A percentile compares a stretch with the other conserved stretches of the same genome.
These are phyloP conservation scores for Synanceia verrucosa DNA, from an alignment of 2,797 vertebrate species.

Conservation along the genomic window DNA sequence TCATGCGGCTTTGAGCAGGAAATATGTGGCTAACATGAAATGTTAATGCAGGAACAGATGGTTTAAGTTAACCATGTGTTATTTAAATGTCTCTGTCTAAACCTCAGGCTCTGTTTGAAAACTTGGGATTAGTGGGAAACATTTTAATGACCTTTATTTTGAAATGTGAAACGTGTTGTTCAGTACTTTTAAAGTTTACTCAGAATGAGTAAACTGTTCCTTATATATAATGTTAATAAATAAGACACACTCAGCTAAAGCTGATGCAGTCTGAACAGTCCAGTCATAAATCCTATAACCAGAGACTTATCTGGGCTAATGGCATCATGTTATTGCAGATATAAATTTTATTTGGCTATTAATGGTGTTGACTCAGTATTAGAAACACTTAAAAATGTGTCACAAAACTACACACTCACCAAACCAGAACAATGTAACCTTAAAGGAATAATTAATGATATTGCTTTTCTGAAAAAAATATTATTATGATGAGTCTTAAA, in stretches of 20 bases:
- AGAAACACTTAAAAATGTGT: background rate
- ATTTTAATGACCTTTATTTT: background rate
- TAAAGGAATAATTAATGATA: no score
- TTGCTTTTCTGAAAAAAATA: no score
- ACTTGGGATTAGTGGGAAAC: background rate
- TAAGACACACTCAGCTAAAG: background rate
- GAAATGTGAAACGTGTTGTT: background rate
- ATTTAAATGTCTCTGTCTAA: background rate
- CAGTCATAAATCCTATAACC: background rate
- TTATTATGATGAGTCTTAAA: no score
- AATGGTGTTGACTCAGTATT: background rate
- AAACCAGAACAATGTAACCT: background rate
- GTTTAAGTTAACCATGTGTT: constrained; percentile 9
- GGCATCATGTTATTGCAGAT: background rate
- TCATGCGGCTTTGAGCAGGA: background rate
- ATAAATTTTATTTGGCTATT: background rate
- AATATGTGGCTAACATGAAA: background rate
- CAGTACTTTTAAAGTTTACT: background rate
- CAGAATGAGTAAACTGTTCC: background rate
- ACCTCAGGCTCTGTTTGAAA: background rate
- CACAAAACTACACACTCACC: background rate
- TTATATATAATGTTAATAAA: background rate
- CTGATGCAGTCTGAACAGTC: background rate
- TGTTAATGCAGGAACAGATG: background rate
- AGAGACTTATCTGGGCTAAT: background rate